phyloP scores from a whole-genome alignment of 2,797 vertebrate genomes.

The Notolabrus celidotus region DNA sequence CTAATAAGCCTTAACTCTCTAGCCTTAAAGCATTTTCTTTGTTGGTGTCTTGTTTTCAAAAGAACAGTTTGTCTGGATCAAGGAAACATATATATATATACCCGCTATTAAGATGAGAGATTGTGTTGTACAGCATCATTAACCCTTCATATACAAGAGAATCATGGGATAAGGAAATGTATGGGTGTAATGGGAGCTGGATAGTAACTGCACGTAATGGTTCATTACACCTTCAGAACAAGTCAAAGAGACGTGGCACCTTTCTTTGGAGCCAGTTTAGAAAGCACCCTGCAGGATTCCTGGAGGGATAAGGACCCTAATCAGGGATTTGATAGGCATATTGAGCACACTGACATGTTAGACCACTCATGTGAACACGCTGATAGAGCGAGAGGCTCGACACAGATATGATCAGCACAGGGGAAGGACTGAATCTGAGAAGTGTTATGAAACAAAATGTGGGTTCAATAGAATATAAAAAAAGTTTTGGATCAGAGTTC shows the following conservation, averaged over 20 bases:
- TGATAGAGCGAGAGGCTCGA: slow-evolving; percentile 54
- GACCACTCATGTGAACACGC: slow-evolving; percentile 75
- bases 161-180: slow-evolving; percentile 29
- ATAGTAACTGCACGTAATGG: slow-evolving; percentile 44
- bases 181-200: slow-evolving; percentile 13
- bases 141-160: slow-evolving; percentile 17
- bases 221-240: slow-evolving; percentile 51
- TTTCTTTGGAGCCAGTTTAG: slow-evolving; percentile 62
- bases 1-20: slow-evolving; percentile 58
- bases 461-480: slow-evolving; percentile 32
- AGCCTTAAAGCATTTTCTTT: slow-evolving; percentile 64
- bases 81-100: slow-evolving; percentile 40
- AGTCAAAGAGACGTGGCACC: slow-evolving; percentile 65
- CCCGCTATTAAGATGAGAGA: slow-evolving; percentile 20
- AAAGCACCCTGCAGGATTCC: slow-evolving; percentile 66
- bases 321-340: slow-evolving; percentile 72
- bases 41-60: slow-evolving; percentile 28
- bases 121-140: slow-evolving; percentile 16
- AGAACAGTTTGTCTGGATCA: slow-evolving; percentile 26
- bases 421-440: slow-evolving; percentile 30
- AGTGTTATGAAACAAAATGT: slow-evolving; percentile 47
- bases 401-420: slow-evolving; percentile 47
- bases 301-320: slow-evolving; percentile 72
- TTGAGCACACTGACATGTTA: slow-evolving; percentile 68
- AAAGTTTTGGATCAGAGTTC: slow-evolving; percentile 38